Conservation (phyloP, 1,140 invertebrate species). For the Pseudomyrmex pallidus region DNA sequence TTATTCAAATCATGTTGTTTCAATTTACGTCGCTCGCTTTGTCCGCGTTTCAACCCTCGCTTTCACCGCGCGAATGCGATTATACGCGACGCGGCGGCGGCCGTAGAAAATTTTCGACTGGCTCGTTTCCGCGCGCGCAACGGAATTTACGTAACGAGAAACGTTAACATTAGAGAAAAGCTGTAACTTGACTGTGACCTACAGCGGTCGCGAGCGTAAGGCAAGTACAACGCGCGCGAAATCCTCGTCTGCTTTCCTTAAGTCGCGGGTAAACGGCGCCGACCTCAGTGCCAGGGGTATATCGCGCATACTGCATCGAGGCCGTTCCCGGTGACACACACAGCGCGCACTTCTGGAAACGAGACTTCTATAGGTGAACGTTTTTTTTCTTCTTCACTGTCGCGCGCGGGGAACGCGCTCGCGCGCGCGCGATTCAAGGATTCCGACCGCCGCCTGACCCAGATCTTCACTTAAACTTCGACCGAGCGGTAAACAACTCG, state of each 20-base stretch:
- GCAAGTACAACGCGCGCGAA: constrained; percentile 67
- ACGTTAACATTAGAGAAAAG: constrained; percentile 57
- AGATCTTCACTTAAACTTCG: constrained; percentile 81
- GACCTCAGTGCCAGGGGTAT: constrained; percentile 56
- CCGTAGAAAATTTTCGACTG: background rate
- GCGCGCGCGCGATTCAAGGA: constrained; percentile 56
- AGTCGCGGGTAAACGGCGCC: constrained; percentile 27
- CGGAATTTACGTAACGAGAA: constrained; percentile 37
- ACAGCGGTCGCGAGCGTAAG: constrained; percentile 71
- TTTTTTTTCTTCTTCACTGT: constrained; percentile 31
- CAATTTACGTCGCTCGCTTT: background rate
- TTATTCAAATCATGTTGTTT: constrained; percentile 28
- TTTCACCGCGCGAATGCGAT: background rate
- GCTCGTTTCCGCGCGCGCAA: background rate
- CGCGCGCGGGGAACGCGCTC: constrained; percentile 58
- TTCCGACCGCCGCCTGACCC: constrained; percentile 52
- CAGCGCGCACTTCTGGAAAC: constrained; percentile 34
- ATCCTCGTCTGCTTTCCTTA: constrained; percentile 64
- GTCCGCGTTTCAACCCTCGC: constrained; percentile 1
- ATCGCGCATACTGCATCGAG: constrained; percentile 30
- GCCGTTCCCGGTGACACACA: constrained; percentile 8
- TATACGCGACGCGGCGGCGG: background rate
- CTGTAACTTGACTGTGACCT: constrained; percentile 76
- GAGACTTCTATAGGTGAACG: constrained; percentile 29
- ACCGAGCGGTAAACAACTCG: constrained; percentile 67